Conservation (phyloP, 2,113 vertebrate genomes). For the Serilophus lunatus region DNA sequence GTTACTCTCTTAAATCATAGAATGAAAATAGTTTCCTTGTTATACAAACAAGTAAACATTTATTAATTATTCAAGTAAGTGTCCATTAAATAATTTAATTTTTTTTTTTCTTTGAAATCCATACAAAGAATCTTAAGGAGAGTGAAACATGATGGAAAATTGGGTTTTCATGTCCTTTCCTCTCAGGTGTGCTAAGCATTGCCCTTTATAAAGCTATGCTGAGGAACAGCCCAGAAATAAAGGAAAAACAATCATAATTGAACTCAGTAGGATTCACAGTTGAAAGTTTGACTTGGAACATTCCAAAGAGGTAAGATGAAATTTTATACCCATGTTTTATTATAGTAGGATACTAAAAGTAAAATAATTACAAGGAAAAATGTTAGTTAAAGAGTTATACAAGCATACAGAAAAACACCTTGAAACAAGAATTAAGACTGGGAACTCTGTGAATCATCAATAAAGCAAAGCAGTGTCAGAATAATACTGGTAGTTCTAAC, state of each 20-base stretch:
- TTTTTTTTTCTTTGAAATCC: no score
- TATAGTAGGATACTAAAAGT: neutral
- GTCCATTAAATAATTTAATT: neutral
- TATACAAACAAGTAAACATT: neutral
- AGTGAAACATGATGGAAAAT: neutral
- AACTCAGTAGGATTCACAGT: neutral
- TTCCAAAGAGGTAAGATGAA: neutral
- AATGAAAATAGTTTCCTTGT: neutral
- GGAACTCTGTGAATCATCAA: neutral
- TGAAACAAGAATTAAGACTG: neutral
- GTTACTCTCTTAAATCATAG: neutral
- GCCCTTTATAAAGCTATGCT: neutral
- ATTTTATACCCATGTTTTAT: neutral
- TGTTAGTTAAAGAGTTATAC: neutral
- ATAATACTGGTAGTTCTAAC: neutral
- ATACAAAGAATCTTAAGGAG: neutral
- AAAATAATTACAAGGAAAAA: neutral
- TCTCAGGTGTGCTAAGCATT: neutral
- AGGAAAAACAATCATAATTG: neutral
- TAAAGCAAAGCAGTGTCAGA: neutral
- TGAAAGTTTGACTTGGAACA: neutral
- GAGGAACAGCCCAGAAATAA: neutral
- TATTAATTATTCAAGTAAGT: neutral
- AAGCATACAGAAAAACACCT: neutral
- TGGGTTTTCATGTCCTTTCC: neutral